A percentile compares a stretch with the other conserved stretches of the same genome.
These are phyloP conservation scores for Carlito syrichta DNA, from an alignment of 2,113 vertebrate genomes.

Conservation along the genomic window DNA sequence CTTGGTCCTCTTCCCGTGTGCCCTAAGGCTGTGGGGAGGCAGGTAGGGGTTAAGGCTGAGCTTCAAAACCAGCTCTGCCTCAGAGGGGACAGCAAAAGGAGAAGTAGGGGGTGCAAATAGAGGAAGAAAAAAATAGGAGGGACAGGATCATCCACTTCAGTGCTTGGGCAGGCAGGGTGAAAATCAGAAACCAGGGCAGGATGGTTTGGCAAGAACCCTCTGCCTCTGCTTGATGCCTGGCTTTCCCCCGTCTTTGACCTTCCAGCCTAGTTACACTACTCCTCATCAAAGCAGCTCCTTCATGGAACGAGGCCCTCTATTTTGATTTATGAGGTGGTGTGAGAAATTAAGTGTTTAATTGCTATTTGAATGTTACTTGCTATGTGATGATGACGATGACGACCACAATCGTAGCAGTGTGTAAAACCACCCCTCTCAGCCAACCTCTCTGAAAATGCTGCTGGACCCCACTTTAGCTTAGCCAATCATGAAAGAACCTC, in stretches of 20 bases:
- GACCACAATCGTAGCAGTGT: background rate
- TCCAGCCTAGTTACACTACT: background rate
- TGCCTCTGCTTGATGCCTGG: background rate
- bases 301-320: background rate
- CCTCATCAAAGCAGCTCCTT: background rate
- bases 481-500: background rate
- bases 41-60: background rate
- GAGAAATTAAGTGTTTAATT: background rate
- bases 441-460: background rate
- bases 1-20: background rate
- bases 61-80: background rate
- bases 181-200: constrained; percentile 25
- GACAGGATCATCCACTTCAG: background rate
- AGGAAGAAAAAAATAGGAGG: background rate
- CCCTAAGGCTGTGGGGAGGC: background rate
- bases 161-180: background rate
- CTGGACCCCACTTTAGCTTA: background rate
- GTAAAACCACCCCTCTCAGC: background rate
- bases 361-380: background rate
- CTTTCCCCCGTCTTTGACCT: background rate
- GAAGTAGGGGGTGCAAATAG: background rate
- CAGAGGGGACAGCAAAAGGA: background rate
- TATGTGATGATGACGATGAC: background rate
- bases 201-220: constrained; percentile 2
- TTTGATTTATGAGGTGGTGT: background rate